Evolutionary conservation across 2,113 vertebrate species (phyloP).

Genomic region (Amazona guildingii): DNA sequence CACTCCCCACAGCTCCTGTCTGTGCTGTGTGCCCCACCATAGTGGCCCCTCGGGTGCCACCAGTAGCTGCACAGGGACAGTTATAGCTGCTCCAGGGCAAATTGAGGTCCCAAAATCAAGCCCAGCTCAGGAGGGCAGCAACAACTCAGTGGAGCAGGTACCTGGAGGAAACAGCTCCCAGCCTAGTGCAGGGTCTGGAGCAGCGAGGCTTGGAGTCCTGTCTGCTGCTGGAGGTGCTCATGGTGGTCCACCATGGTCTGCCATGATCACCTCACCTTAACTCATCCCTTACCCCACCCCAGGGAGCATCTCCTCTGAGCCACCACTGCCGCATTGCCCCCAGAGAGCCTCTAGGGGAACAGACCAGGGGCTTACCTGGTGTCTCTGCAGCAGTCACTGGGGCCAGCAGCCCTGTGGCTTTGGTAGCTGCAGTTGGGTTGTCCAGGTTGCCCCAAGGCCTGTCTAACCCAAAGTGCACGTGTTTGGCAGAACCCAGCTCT

Average conservation of each 20-base stretch:
- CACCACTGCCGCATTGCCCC: not conserved
- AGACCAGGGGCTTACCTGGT: accelerated
- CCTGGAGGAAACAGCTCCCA: not conserved
- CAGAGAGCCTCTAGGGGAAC: too few species aligned
- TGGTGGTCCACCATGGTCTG: not conserved
- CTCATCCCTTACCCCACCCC: too few species aligned
- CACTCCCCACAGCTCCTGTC: not conserved
- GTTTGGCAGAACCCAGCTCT: slow-evolving; percentile 58
- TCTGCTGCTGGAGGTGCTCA: not conserved
- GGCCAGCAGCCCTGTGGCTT: not conserved
- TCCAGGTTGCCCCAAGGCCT: not conserved
- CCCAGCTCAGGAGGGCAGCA: not conserved
- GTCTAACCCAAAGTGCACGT: not conserved
- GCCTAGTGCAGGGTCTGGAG: not conserved
- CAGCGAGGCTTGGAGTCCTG: not conserved
- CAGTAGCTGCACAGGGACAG: not conserved
- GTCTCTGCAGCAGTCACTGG: not conserved
- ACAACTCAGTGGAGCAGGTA: not conserved
- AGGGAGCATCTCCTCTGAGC: not conserved
- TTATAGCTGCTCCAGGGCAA: not conserved
- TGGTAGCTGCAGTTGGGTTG: not conserved
- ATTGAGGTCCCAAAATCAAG: not conserved
- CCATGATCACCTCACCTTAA: not conserved
- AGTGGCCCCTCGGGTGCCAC: not conserved
- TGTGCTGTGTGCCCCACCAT: not conserved